Base-by-base conservation (phyloP, 2,113 vertebrate genomes). In the Barnardius zonarius region DNA sequence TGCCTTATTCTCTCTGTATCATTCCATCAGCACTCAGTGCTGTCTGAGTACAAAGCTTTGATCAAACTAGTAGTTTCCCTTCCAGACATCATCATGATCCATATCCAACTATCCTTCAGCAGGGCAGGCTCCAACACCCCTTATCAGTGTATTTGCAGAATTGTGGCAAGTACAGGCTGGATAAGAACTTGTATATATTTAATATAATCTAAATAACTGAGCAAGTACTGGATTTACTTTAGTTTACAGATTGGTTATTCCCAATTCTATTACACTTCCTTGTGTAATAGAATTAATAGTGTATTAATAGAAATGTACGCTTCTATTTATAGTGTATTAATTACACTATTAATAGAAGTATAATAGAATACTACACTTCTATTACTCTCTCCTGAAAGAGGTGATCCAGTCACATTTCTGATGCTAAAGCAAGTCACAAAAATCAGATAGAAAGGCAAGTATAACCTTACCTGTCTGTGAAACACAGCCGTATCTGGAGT, bases 31-130 rank as follows among this genome's bases (percentile, higher is more conserved):
- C 95, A 73, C 78, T 94, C 80, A 82, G 62, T 5, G 7, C 66
- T 92, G 88, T 88, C 90, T 95, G 69, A 96, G 70, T 59, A 76
- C 54, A 51, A 76, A 63, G 81, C 96, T 96, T 95, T 96, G 96
- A 96, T 94, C 92, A 96, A 92, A 94, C 92, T 78, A 59, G 88
- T 92, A 96, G 95, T 91, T 96, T 96, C 84, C 83, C 96, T 97
- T 96, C 88, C 69, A 95, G 86, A 96, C 93, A 93, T 88, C 88
- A 93, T 79, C 70, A 85, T 6, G 57, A 95, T 91, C 84, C 92
- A 85, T 93, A 92, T 93, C 95, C 91, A 96, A 85, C 88, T 89
- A 93, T 95, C 94, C 93, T 96, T 94, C 95, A 94, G 95, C 86
- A 87, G 89, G 94, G 94, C 92, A 92, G 95, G 92, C 88, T 96